These are phyloP conservation scores for Spilosoma lubricipeda DNA, from an alignment of 2,888 invertebrate genomes.

Conservation along the genomic window DNA sequence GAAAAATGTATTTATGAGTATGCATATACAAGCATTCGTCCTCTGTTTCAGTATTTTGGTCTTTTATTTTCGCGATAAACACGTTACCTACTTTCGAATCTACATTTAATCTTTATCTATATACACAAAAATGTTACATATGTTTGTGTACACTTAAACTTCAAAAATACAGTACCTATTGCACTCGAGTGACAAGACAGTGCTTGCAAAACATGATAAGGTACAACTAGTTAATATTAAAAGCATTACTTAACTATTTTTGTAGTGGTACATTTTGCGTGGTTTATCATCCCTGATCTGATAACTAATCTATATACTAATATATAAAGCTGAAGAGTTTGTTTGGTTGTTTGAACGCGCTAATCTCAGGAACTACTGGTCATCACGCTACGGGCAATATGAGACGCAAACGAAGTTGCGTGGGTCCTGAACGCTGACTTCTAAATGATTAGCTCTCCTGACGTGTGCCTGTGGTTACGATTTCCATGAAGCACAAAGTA, in stretches of 20 bases:
- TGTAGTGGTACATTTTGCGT: too few relatives aligned
- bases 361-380: too few relatives aligned
- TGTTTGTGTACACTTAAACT: neutral
- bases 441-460: neutral
- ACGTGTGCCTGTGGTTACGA: too few relatives aligned
- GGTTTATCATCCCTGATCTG: too few relatives aligned
- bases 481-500: too few relatives aligned
- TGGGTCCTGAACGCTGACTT: neutral
- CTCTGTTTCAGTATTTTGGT: neutral
- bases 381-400: too few relatives aligned
- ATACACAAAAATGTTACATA: neutral
- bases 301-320: too few relatives aligned
- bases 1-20: neutral
- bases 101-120: neutral
- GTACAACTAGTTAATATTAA: neutral
- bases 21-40: neutral
- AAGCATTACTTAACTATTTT: neutral
- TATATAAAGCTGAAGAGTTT: too few relatives aligned
- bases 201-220: neutral
- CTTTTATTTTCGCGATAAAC: neutral
- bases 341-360: too few relatives aligned
- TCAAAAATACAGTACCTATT: neutral
- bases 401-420: too few relatives aligned
- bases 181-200: too few relatives aligned
- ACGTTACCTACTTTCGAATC: neutral